Evolutionary conservation across 2,113 vertebrate species (phyloP), one percentile per base, ranked within the genome.

Genomic region (Myotis davidii): DNA sequence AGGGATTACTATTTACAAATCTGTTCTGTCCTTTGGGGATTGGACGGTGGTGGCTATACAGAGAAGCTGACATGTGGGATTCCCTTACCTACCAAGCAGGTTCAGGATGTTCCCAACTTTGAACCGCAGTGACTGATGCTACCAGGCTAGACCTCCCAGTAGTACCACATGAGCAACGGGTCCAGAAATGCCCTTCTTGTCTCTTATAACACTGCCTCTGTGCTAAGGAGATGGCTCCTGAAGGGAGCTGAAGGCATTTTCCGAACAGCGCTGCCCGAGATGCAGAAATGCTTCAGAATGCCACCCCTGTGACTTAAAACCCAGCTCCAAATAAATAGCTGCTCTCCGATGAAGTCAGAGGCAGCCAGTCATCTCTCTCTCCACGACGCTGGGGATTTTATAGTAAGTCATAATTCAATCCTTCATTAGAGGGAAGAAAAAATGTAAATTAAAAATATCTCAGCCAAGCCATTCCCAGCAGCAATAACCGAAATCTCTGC

Each of bases 351-450:
- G 45, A 88, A 88, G 73, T 96, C 82, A 72, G 88, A 90, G 67
- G 67, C 96, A 92, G 74, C 59, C 72, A 92, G 92, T 94, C 87
- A 77, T 94, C 83, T 85, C 74, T 95, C 82, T 87, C 87, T 88
- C 77, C 73, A 79, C 0, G 2, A 88, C 56, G 70, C 82, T 59
- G 56, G 95, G 79, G 90, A 95, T 96, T 96, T 96, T 96, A 94
- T 95, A 94, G 97, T 96, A 97, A 97, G 88, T 96, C 90, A 95
- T 96, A 96, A 97, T 97, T 97, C 97, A 97, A 92, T 96, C 95
- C 93, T 96, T 97, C 88, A 92, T 97, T 97, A 97, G 94, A 95
- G 67, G 82, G 32, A 67, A 92, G 94, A 91, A 93, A 94, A 95
- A 96, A 96, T 83, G 72, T 96, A 97, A 97, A 98, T 97, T 96